These are phyloP conservation scores for Sanderia malayensis DNA, from an alignment of 30 jellyfish, hydroid and myxozoan genomes.

Conservation along the genomic window DNA sequence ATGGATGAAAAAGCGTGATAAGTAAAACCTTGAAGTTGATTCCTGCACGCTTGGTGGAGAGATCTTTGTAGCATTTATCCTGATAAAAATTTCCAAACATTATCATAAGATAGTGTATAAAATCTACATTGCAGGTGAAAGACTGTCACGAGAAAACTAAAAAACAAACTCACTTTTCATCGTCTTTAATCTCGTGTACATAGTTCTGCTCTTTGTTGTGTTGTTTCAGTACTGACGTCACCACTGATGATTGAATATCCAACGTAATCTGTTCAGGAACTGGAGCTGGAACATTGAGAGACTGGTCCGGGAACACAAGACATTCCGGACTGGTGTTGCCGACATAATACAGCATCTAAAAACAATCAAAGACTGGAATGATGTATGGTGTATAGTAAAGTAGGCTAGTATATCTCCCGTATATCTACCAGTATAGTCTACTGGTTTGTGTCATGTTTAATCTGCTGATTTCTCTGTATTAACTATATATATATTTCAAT, in stretches of 20 bases:
- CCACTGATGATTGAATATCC: conserved; percentile 82
- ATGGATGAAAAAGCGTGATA: conserved; percentile 76
- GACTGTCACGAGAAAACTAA: no score
- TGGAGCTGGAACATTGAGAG: conserved; percentile 91
- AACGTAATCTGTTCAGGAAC: conserved; percentile 83
- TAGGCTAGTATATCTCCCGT: no score
- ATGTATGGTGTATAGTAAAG: no score
- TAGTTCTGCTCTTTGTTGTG: conserved; percentile 97
- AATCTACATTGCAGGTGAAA: no score
- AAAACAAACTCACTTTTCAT: conserved; percentile 72
- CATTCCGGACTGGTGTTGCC: conserved; percentile 99
- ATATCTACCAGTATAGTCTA: no score
- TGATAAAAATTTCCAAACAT: conserved; percentile 5
- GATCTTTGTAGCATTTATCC: conserved; percentile 67
- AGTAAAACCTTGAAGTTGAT: conserved; percentile 70
- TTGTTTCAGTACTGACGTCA: conserved; percentile 92
- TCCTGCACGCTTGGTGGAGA: conserved; percentile 58
- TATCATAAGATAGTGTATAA: no score
- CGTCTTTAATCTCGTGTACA: conserved; percentile 86
- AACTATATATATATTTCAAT: no score
- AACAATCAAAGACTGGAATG: no score
- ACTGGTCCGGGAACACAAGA: conserved; percentile 87
- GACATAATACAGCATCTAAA: conserved; percentile 84
- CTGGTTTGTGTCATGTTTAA: no score
- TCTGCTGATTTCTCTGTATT: no score